Conservation (phyloP, 2,797 vertebrate genomes). For the Phaenicophaeus curvirostris region DNA sequence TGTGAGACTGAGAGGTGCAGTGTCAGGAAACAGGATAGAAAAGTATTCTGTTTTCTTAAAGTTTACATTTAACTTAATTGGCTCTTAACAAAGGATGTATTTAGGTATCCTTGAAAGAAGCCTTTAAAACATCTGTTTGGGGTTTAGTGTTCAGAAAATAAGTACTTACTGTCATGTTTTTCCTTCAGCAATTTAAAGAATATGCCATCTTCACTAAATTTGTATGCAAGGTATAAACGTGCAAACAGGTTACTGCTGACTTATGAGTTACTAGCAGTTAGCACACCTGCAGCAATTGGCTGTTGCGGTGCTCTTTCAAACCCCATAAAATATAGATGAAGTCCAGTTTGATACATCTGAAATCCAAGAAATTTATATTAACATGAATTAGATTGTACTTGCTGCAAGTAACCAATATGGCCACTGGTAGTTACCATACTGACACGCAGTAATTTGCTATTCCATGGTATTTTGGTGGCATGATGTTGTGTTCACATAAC, state of each 20-base stretch:
- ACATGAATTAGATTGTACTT: neutral
- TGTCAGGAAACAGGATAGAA: neutral
- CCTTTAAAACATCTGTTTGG: neutral
- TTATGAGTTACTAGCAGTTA: neutral
- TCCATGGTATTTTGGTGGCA: neutral
- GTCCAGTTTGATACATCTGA: accelerated
- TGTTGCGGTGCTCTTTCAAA: neutral
- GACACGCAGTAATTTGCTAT: neutral
- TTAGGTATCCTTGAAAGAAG: neutral
- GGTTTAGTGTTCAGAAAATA: neutral
- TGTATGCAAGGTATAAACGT: neutral
- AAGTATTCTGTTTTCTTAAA: neutral
- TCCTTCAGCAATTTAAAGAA: neutral
- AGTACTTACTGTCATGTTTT: neutral
- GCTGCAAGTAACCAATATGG: neutral
- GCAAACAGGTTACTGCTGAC: neutral
- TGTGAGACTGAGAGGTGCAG: neutral
- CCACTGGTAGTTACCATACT: neutral
- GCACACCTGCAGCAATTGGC: neutral
- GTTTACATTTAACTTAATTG: neutral
- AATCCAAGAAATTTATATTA: neutral
- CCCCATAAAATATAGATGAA: neutral
- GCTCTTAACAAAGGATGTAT: neutral
- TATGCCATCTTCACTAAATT: neutral
- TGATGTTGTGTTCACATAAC: neutral